Evolutionary conservation across 2,888 invertebrate species (phyloP).

Genomic region (Drosophila fulvimacula): DNA sequence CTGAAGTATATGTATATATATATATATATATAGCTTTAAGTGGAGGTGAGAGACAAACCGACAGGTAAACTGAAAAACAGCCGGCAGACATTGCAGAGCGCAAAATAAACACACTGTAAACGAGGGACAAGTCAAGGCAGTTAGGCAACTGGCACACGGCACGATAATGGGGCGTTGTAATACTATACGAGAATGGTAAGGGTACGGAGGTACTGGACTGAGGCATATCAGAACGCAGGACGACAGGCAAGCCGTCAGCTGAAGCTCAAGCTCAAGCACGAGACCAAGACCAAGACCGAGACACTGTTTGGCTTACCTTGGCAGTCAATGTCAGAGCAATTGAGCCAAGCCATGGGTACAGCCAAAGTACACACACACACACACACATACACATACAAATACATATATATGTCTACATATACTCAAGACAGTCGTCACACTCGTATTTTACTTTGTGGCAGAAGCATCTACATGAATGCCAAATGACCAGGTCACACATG

Average conservation of each 20-base stretch:
- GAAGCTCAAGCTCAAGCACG: constrained; percentile 30
- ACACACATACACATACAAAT: neutral
- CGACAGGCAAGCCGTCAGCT: constrained; percentile 13
- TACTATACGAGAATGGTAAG: neutral
- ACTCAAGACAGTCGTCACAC: constrained; percentile 28
- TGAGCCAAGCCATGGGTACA: constrained; percentile 52
- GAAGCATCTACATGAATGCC: constrained; percentile 21
- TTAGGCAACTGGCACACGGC: constrained; percentile 26
- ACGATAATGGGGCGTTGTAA: neutral
- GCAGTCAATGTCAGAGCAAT: constrained; percentile 75
- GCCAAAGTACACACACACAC: constrained; percentile 9
- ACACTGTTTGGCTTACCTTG: constrained; percentile 64
- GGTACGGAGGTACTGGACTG: neutral
- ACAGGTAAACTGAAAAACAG: constrained; percentile 52
- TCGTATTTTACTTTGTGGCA: constrained; percentile 47
- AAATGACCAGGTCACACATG: constrained; percentile 29
- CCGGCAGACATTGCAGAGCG: constrained; percentile 59
- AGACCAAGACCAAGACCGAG: constrained; percentile 40
- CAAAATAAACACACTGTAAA: constrained; percentile 62
- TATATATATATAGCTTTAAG: constrained; percentile 1
- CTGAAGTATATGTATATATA: neutral
- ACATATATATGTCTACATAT: constrained; percentile 18
- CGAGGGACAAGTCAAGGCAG: constrained; percentile 59
- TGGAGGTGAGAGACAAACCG: constrained; percentile 18
- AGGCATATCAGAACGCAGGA: neutral